Conservation (phyloP, 2,888 invertebrate species). For the Meliscaeva auricollis region DNA sequence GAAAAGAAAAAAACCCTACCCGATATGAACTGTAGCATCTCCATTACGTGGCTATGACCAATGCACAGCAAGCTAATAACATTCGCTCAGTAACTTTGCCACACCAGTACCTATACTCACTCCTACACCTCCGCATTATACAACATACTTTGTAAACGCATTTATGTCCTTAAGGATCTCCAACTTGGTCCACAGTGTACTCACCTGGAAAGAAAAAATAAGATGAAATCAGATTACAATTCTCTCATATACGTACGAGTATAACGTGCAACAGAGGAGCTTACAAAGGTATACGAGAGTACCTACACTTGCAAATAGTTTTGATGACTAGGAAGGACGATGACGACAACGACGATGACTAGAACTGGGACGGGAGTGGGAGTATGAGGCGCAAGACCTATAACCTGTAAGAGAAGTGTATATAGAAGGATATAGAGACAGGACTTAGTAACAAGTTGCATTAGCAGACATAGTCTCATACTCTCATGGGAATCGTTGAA, state of each 20-base stretch:
- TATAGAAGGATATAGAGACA: not conserved
- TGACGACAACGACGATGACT: not conserved
- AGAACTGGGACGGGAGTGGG: not conserved
- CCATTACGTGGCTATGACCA: not conserved
- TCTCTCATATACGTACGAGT: conserved; percentile 22
- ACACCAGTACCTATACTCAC: no score
- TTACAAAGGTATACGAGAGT: conserved; percentile 31
- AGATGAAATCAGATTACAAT: conserved; percentile 70
- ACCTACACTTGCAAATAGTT: conserved; percentile 41
- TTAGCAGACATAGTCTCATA: not conserved
- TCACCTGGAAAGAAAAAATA: conserved; percentile 68
- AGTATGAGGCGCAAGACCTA: not conserved
- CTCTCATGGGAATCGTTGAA: conserved; percentile 38
- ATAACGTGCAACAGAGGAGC: conserved; percentile 48
- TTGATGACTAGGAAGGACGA: conserved; percentile 1
- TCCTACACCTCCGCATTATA: not conserved
- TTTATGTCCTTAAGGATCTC: conserved; percentile 68
- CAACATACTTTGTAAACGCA: conserved; percentile 64
- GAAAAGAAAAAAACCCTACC: conserved; percentile 23
- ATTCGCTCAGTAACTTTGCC: conserved; percentile 48
- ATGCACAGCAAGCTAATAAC: conserved; percentile 50
- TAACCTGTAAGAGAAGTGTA: not conserved
- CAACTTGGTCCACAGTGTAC: conserved; percentile 63
- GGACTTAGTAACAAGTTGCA: conserved; percentile 27
- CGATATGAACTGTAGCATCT: conserved; percentile 8